Evolutionary conservation across 2,888 invertebrate genomes (phyloP).

Genomic region (Meiosimyza platycephala): DNA sequence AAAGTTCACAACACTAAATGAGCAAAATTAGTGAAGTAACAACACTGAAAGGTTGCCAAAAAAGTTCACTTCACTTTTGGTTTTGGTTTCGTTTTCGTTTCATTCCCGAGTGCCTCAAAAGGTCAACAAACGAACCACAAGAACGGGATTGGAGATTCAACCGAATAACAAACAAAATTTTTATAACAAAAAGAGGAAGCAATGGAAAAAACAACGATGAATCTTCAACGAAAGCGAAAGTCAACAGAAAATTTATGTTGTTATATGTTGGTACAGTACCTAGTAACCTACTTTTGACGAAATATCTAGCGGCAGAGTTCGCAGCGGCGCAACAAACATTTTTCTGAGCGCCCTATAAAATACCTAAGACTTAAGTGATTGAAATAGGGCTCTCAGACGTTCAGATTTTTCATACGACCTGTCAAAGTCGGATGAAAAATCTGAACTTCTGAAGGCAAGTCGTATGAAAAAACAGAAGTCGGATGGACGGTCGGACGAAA

Average conservation of each 20-base stretch:
- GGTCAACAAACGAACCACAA: slow-evolving; percentile 17
- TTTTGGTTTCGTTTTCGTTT: neutral
- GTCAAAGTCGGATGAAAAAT: no score
- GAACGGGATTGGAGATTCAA: neutral
- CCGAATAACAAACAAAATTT: neutral
- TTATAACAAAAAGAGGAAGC: neutral
- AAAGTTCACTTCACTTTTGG: neutral
- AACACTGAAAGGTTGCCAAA: neutral
- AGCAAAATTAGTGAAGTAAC: neutral
- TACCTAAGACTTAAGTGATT: no score
- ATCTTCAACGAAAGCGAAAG: slow-evolving; percentile 17
- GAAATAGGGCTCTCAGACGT: no score
- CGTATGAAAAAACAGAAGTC: no score
- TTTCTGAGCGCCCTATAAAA: no score
- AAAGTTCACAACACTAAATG: neutral
- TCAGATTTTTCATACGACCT: no score
- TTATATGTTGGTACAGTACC: neutral
- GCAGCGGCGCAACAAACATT: no score
- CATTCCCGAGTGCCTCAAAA: no score
- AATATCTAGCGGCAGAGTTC: no score
- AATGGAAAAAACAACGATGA: neutral
- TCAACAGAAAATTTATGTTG: slow-evolving; percentile 17
- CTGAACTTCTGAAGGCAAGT: no score
- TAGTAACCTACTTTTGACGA: slow-evolving; percentile 4
- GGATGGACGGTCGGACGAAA: no score